Evolutionary conservation across 2,888 invertebrate species (phyloP), one percentile per base, ranked within the genome.

Genomic region (Tetanocera ferruginea): DNA sequence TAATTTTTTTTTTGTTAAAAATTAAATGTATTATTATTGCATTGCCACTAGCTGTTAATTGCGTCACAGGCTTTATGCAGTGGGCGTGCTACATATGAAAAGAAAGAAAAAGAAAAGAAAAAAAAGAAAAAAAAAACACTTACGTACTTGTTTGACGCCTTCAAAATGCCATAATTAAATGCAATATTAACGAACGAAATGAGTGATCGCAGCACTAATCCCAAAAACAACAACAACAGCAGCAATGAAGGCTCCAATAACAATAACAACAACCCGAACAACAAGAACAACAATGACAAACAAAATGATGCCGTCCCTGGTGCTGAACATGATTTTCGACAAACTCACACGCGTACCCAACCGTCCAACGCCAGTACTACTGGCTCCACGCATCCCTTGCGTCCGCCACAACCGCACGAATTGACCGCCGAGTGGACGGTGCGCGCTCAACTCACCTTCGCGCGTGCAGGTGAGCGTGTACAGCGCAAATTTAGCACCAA

Each of bases 391-490:
- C 55, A 25, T 25, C 9, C 64, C 34, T 3, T 28, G 64, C 51
- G 11, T 14, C 83, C 87, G 6, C 83, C 83, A 14, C 74, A 84
- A 82, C 87, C 87, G 0, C 88, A 87, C 69, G 90, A 90, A 81
- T 80, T 90, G 55, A 91, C 91, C 31, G 92, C 92, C 81, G 93
- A 93, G 85, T 94, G 94, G 93, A 92, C 93, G 52, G 92, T 94
- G 83, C 93, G 91, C 87, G 95, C 93, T 76, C 94, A 94, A 84
- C 91, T 94, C 80, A 93, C 93, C 14, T 89, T 89, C 79, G 91
- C 92, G 57, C 93, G 92, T 79, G 90, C 90, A 6, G 89, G 89
- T 51, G 88, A 89, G 73, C 86, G 86, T 4, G 88, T 89, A 72
- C 85, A 86, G 71, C 86, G 86, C 76, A 85, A 87, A 66, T 84